A percentile compares a stretch with the other conserved stretches of the same genome.
phyloP scores from a whole-genome alignment of 2,888 invertebrate genomes.

The Apoda limacodes region DNA sequence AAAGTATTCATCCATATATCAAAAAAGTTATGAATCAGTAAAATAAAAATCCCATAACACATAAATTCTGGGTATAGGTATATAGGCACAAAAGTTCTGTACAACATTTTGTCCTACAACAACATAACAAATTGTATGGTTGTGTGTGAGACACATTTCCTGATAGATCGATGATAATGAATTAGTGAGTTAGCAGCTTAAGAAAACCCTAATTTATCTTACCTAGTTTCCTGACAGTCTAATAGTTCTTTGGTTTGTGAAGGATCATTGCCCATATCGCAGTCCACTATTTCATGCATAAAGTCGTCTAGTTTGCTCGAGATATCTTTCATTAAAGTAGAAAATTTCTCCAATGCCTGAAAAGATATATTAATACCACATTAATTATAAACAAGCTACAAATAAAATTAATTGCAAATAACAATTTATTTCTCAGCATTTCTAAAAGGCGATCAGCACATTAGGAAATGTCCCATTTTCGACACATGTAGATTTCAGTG shows the following conservation, averaged over 20 bases:
- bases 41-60: too few relatives aligned
- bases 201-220: too few relatives aligned
- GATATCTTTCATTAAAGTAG: constrained; percentile 89
- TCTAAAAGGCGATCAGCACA: constrained; percentile 40
- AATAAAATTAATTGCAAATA: not conserved
- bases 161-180: too few relatives aligned
- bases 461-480: constrained; percentile 34
- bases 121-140: too few relatives aligned
- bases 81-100: too few relatives aligned
- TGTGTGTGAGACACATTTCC: too few relatives aligned
- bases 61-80: too few relatives aligned
- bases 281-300: constrained; percentile 89
- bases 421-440: constrained; percentile 34
- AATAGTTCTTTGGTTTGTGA: constrained; percentile 89
- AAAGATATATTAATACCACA: constrained; percentile 24
- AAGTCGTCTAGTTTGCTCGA: constrained; percentile 88
- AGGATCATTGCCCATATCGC: constrained; percentile 95
- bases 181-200: constrained; percentile 2
- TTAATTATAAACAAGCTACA: constrained; percentile 2
- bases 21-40: too few relatives aligned
- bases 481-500: constrained; percentile 39
- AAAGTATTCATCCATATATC: too few relatives aligned
- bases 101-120: too few relatives aligned
- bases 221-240: constrained; percentile 82
- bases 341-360: constrained; percentile 95